phyloP scores from a whole-genome alignment of 1,140 invertebrate species.

The Thaumatotibia leucotreta region DNA sequence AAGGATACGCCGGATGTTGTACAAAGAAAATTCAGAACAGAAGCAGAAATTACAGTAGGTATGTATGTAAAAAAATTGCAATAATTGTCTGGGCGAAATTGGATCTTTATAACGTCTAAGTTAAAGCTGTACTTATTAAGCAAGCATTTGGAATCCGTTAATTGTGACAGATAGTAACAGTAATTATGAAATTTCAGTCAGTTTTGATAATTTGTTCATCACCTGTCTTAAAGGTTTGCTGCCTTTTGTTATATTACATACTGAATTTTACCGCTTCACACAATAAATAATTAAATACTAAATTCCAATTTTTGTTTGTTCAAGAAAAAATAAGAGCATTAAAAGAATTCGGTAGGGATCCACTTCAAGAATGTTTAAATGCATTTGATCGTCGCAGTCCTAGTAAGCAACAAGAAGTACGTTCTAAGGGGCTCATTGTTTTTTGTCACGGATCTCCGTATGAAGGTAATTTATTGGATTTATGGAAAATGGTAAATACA shows the following conservation, averaged over 20 bases:
- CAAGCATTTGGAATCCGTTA: too few relatives aligned
- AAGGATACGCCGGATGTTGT: constrained; percentile 22
- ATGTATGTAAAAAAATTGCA: background rate
- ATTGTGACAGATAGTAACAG: too few relatives aligned
- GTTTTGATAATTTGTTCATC: too few relatives aligned
- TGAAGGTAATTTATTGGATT: constrained; percentile 41
- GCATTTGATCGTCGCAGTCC: constrained; percentile 27
- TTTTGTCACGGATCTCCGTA: constrained; percentile 60
- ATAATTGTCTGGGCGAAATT: too few relatives aligned
- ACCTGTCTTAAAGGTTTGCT: too few relatives aligned
- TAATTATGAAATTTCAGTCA: too few relatives aligned
- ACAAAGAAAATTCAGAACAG: constrained; percentile 40
- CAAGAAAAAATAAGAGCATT: constrained; percentile 51
- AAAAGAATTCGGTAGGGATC: constrained; percentile 50
- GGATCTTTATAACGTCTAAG: too few relatives aligned
- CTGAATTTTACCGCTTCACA: too few relatives aligned
- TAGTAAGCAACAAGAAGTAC: constrained; percentile 26
- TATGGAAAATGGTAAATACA: background rate
- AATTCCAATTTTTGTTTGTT: constrained; percentile 11
- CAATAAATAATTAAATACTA: too few relatives aligned
- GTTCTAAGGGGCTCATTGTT: constrained; percentile 50
- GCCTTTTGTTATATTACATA: too few relatives aligned
- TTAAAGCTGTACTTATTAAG: too few relatives aligned
- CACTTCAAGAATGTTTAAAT: constrained; percentile 48
- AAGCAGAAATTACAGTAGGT: constrained; percentile 61